Evolutionary conservation across 1,140 invertebrate genomes (phyloP).

Genomic region (Maconellicoccus hirsutus): DNA sequence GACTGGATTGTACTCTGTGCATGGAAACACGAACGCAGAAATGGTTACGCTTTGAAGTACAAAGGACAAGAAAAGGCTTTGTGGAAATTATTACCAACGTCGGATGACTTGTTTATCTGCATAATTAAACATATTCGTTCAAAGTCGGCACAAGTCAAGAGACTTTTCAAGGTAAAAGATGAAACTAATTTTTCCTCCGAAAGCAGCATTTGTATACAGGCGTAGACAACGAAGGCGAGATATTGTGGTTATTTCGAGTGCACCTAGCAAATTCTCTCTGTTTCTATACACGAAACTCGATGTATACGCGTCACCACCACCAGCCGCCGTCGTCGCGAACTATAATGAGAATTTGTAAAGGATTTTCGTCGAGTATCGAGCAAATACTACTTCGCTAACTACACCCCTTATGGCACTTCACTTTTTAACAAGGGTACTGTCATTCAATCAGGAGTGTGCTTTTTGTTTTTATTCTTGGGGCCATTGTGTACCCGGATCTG

Average conservation of each 20-base stretch:
- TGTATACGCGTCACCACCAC: too few relatives aligned
- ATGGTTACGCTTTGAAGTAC: too few relatives aligned
- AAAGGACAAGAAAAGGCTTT: background rate
- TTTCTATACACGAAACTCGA: too few relatives aligned
- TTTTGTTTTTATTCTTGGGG: background rate
- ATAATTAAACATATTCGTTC: background rate
- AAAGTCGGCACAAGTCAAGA: background rate
- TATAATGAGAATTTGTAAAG: slow-evolving; percentile 9
- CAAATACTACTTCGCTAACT: background rate
- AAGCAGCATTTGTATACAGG: background rate
- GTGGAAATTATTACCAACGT: background rate
- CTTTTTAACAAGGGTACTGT: slow-evolving; percentile 4
- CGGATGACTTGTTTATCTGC: background rate
- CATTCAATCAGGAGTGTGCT: background rate
- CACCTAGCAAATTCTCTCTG: too few relatives aligned
- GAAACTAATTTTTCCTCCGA: background rate
- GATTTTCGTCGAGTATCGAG: background rate
- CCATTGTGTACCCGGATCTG: too few relatives aligned
- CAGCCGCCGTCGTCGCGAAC: background rate
- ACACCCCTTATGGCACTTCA: slow-evolving; percentile 7
- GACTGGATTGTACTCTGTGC: too few relatives aligned
- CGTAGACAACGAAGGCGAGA: background rate
- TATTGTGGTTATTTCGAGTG: slow-evolving; percentile 4
- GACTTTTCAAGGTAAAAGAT: background rate
- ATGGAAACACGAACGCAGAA: too few relatives aligned